Evolutionary conservation across 2,113 vertebrate genomes (phyloP), one percentile per base, ranked within the genome.

Genomic region (Tympanuchus pallidicinctus): DNA sequence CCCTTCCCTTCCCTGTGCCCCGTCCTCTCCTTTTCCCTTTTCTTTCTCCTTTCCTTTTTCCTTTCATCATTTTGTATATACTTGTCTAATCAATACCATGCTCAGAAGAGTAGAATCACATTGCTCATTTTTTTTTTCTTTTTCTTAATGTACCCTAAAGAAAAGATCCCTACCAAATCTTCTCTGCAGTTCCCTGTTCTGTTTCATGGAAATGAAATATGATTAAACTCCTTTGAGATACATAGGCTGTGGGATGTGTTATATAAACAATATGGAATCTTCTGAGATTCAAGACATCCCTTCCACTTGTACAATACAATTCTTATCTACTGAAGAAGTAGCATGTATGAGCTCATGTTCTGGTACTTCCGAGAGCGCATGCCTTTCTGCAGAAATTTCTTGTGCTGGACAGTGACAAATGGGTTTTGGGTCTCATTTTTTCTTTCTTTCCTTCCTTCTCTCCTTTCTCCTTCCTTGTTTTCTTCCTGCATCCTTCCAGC

Each of bases 301-400:
- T 76, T 64, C 22, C 0, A 36, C 27, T 76, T 82, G 32, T 72
- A 52, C 28, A 84, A 63, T 34, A 3, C 28, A 47, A 11, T 13
- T 73, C 18, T 57, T 54, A 36, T n/a, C 11, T 61, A 2, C 4
- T 81, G 13, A 59, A 78, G 32, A 66, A 81, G 80, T 6, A 6
- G 4, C 12, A 61, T 0, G 0, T 50, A 13, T 34, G 15, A 2
- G 69, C 19, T 74, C 10, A 11, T 43, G 11, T 52, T 57, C 14
- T 52, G 18, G 4, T n/a, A 28, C 12, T 42, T 83, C 34, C 77
- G 28, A 83, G 6, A 56, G 1, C 50, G 34, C 0, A 0, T 24
- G 1, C 13, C 13, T 80, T 90, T 80, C 21, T 86, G 11, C 56
- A 50, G 24, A 77, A 92, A 48, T 0, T 3, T 1, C 8, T 48